Evolutionary conservation across 2,888 invertebrate genomes (phyloP).

Genomic region (Drosophila mercatorum): DNA sequence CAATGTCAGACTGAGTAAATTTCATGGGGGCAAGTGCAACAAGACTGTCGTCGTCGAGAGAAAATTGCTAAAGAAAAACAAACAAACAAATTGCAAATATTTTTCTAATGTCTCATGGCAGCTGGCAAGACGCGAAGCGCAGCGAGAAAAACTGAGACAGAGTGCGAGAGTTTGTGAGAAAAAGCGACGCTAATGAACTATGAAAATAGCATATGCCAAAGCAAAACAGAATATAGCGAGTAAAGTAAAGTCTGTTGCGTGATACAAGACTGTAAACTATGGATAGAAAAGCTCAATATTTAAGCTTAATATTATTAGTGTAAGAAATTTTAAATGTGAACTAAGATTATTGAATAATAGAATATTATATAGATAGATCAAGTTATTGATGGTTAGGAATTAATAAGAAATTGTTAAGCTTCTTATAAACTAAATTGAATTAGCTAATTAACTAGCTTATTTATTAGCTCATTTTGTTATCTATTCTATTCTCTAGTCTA

Average conservation of each 20-base stretch:
- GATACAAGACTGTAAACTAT: neutral
- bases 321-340: too few species aligned
- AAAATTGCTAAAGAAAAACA: conserved; percentile 27
- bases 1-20: conserved; percentile 50
- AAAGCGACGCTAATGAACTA: conserved; percentile 63
- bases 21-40: conserved; percentile 16
- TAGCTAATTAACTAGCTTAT: too few species aligned
- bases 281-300: neutral
- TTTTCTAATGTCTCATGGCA: conserved; percentile 72
- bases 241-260: conserved; percentile 2
- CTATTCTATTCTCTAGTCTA: too few species aligned
- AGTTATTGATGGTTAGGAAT: too few species aligned
- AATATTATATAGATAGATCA: neutral
- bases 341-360: neutral
- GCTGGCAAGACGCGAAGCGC: conserved; percentile 35
- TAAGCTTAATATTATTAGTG: neutral
- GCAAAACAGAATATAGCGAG: conserved; percentile 31
- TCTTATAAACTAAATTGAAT: too few species aligned
- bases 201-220: conserved; percentile 55
- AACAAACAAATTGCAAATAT: conserved; percentile 60
- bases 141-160: conserved; percentile 11
- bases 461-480: too few species aligned
- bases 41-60: conserved; percentile 13
- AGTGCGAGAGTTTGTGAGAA: neutral
- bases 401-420: too few species aligned